Evolutionary conservation across 2,113 vertebrate genomes (phyloP), one percentile per base, ranked within the genome.

Genomic region (Todiramphus chloris): DNA sequence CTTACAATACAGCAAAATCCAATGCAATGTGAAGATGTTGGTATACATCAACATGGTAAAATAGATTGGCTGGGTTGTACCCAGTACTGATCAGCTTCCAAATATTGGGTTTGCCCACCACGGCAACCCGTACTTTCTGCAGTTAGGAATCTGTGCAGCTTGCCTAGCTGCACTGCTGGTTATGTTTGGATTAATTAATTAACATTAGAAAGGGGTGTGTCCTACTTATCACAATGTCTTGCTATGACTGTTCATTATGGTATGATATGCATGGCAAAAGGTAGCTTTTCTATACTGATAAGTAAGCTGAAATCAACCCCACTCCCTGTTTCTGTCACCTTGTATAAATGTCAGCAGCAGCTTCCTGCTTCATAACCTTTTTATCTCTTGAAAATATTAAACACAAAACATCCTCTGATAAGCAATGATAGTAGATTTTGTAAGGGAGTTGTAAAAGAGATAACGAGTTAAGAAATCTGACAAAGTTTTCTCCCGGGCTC

Each of bases 301-400:
- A 4, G 18, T 83, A 83, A 86, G 2, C 25, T 24, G 46, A 86
- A 86, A 56, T 43, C 23, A 60, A 16, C 27, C 9, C n/a, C 67
- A 30, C 53, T 83, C 53, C 87, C 83, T 77, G 20, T 44, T 88
- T 83, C 92, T 88, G 85, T 74, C 86, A 83, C 44, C 19, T 86
- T 60, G 24, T 62, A 46, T 85, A 59, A 90, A 41, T 15, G 6
- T 89, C 90, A 96, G 59, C 30, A 18, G 39, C 51, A 68, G 12
- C 55, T 91, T 93, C 81, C 87, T 73, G 85, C 87, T 93, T 95
- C 72, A 18, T 59, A 83, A 74, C 56, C 81, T 85, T 93, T 44
- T 93, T 80, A 88, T 66, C 30, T 48, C 67, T 67, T 78, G 79
- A 83, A 96, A 96, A 86, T 39, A 80, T 39, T 80, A 63, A 83